Evolutionary conservation across 2,888 invertebrate species (phyloP).

Genomic region (Cheilosia grossa): DNA sequence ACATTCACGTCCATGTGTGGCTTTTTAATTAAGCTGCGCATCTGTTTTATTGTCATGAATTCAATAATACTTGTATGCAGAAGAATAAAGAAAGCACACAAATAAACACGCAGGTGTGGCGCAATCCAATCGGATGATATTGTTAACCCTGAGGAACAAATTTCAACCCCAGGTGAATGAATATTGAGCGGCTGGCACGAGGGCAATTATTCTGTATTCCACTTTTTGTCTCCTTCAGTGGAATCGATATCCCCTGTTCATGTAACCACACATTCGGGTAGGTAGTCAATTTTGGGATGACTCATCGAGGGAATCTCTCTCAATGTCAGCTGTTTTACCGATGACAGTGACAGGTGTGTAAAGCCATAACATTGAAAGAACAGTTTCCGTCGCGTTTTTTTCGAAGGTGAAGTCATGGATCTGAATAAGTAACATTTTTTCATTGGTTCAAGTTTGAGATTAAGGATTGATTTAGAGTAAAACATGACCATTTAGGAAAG

Average conservation of each 20-base stretch:
- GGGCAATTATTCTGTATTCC: slow-evolving; percentile 52
- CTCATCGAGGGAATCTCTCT: slow-evolving; percentile 52
- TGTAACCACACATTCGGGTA: slow-evolving; percentile 25
- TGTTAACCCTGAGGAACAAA: slow-evolving; percentile 14
- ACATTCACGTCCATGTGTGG: slow-evolving; percentile 36
- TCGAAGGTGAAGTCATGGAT: slow-evolving; percentile 40
- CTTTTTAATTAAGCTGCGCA: slow-evolving; percentile 59
- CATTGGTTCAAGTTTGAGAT: slow-evolving; percentile 11
- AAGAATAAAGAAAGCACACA: slow-evolving; percentile 12
- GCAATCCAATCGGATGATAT: slow-evolving; percentile 30
- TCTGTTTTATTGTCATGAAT: slow-evolving; percentile 55
- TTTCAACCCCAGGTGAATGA: slow-evolving; percentile 61
- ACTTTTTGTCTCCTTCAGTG: slow-evolving; percentile 30
- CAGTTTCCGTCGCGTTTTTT: background rate
- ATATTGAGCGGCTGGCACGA: slow-evolving; percentile 56
- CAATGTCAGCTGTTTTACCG: slow-evolving; percentile 60
- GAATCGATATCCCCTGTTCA: slow-evolving; percentile 55
- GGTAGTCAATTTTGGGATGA: slow-evolving; percentile 30
- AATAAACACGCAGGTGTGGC: slow-evolving; percentile 66
- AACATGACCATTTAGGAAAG: slow-evolving; percentile 17
- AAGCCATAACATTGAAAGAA: slow-evolving; percentile 32
- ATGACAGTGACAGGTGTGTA: slow-evolving; percentile 41
- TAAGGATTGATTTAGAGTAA: slow-evolving; percentile 16
- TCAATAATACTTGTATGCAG: slow-evolving; percentile 36
- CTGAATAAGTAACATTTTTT: background rate